These are phyloP conservation scores for Dynastes tityus DNA, from an alignment of 2,888 invertebrate genomes.

Conservation along the genomic window DNA sequence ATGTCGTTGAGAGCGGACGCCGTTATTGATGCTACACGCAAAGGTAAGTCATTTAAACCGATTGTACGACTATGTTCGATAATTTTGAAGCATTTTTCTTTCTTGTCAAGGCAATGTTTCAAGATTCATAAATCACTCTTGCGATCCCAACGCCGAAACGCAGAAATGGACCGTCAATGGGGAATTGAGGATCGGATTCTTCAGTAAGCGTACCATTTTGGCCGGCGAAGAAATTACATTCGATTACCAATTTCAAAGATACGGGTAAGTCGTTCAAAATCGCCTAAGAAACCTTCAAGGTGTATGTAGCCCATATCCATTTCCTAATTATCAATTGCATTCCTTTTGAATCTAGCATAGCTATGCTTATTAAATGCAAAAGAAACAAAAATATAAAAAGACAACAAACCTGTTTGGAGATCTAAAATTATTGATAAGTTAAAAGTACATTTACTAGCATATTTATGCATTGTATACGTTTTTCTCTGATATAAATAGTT, in stretches of 20 bases:
- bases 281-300: too few relatives aligned
- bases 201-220: conserved; percentile 86
- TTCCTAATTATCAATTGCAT: too few relatives aligned
- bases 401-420: too few relatives aligned
- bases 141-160: conserved; percentile 98
- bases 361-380: too few relatives aligned
- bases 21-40: conserved; percentile 96
- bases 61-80: not conserved
- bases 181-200: conserved; percentile 96
- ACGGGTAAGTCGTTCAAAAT: conserved; percentile 80
- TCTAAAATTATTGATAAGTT: too few relatives aligned
- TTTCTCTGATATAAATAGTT: too few relatives aligned
- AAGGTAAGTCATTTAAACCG: conserved; percentile 71
- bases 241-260: conserved; percentile 98
- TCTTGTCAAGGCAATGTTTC: conserved; percentile 84
- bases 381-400: too few relatives aligned
- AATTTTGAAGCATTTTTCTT: conserved; percentile 16
- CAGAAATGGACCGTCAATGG: conserved; percentile 98
- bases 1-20: conserved; percentile 96
- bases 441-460: too few relatives aligned
- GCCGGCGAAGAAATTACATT: conserved; percentile 97
- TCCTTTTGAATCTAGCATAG: too few relatives aligned
- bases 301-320: too few relatives aligned
- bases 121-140: conserved; percentile 98
- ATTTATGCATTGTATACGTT: too few relatives aligned